Evolutionary conservation across 64 coral and sea anemone genomes (phyloP), one percentile per base, ranked within the genome.

Genomic region (Pocillopora damicornis): DNA sequence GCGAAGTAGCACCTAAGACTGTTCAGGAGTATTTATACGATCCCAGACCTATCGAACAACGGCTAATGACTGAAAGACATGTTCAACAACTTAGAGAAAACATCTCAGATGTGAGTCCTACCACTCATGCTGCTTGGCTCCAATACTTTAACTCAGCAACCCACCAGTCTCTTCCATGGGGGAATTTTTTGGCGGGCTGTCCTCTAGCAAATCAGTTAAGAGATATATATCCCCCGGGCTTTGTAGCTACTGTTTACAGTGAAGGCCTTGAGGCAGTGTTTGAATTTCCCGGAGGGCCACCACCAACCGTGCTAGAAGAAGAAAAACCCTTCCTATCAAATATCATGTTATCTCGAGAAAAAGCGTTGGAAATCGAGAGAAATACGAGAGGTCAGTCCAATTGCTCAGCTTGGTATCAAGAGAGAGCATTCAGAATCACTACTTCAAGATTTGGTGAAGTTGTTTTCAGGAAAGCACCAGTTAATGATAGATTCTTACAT

Each of bases 381-480:
- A 37, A 81, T 36, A 37, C 60, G 15, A 64, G 79, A 81, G 64
- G 60, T 65, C 79, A 81, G 61, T 65, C 30, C n/a, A 37, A 35
- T 16, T 64, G 60, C 79, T 81, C 60, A 63, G 61, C 30, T 75
- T 76, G 86, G 86, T 14, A 62, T 76, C 73, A 75, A 63, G 86
- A 87, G 58, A 10, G 73, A 75, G 56, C 67, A 74, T 76, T 63
- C 37, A 76, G 73, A 62, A 87, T 87, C 34, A 87, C 86, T 87
- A 60, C 74, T 18, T 88, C 87, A 37, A 78, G 42, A 88, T 88
- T 88, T 78, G 75, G 75, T n/a, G 87, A 88, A 42, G 74, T 88
- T 63, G 63, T 56, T 36, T 65, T n/a, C 15, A 88, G 87, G 68
- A 88, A 88, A 79, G 58, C 87, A 15, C 87, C 87, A 23, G 11